Evolutionary conservation across 2,797 vertebrate genomes (phyloP).

Genomic region (Fistularia commersonii): DNA sequence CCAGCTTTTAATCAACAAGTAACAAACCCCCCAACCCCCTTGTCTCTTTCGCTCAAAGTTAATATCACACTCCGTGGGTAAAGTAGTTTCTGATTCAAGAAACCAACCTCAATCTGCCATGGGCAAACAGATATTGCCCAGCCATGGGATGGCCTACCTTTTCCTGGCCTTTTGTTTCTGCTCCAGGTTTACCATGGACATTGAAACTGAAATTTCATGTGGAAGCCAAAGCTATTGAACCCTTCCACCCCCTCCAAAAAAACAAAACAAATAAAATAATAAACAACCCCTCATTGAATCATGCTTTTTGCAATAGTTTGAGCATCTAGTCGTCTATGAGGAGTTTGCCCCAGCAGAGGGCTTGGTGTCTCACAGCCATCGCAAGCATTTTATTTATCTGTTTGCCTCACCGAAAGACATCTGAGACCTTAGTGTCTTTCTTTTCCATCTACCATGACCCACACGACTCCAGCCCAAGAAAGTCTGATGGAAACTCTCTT

Average conservation of each 20-base stretch:
- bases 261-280: too few relatives aligned
- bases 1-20: background rate
- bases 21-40: conserved; percentile 1
- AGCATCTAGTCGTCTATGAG: conserved; percentile 34
- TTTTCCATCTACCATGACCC: conserved; percentile 39
- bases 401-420: conserved; percentile 48
- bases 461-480: conserved; percentile 16
- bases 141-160: conserved; percentile 52
- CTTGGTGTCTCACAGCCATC: conserved; percentile 30
- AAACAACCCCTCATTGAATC: background rate
- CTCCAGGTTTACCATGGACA: conserved; percentile 23
- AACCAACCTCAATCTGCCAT: conserved; percentile 49
- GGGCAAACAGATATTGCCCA: conserved; percentile 33
- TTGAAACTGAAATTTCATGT: conserved; percentile 29
- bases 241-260: background rate
- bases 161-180: conserved; percentile 29
- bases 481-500: conserved; percentile 40
- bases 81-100: conserved; percentile 58
- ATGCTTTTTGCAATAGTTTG: conserved; percentile 22
- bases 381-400: conserved; percentile 46
- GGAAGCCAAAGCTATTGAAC: conserved; percentile 11
- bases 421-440: conserved; percentile 43
- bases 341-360: conserved; percentile 32
- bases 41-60: conserved; percentile 27
- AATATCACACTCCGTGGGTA: conserved; percentile 30